Evolutionary conservation across 2,113 vertebrate genomes (phyloP), one percentile per base, ranked within the genome.

Genomic region (Chitala chitala): DNA sequence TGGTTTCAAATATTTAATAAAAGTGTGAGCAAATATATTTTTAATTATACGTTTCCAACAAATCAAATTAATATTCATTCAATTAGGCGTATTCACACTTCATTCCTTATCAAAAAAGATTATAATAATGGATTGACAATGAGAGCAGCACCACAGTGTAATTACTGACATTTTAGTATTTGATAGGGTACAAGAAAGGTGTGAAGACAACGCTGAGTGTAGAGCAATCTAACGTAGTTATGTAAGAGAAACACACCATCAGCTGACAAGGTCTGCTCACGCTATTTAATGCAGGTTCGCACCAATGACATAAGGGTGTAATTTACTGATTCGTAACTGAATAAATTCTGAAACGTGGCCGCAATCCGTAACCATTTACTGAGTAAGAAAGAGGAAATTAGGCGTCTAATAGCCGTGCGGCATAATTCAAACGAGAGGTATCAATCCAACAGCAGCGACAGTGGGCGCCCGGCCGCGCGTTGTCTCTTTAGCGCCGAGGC

Each of bases 341-440:
- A 53, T 61, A 20, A 40, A 51, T 73, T n/a, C 40, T 33, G 26
- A 20, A 48, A 61, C 33, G 56, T 22, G 59, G 33, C 44, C 33
- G 22, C 31, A 71, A 72, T 59, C 36, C 20, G 54, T 58, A 58
- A 12, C 53, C 50, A 50, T 38, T 58, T 51, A 58, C 50, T 12
- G 51, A 1, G 40, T 36, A 55, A 42, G 40, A 58, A 48, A 29
- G 29, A 31, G 65, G 26, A 33, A 24, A 69, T 75, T 46, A 68
- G 42, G 53, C 38, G 10, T 36, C 46, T 74, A 65, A 65, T 38
- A 50, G 48, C 17, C 50, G 15, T 26, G 61, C n/a, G 3, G 51
- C 6, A 54, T 31, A 54, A 44, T 75, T 68, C 15, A 40, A 40
- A 75, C 44, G 48, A 54, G 22, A 68, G 48, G 0, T n/a, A 75